Base-by-base conservation (phyloP, 2,797 vertebrate species). In the Anas flavirostris region DNA sequence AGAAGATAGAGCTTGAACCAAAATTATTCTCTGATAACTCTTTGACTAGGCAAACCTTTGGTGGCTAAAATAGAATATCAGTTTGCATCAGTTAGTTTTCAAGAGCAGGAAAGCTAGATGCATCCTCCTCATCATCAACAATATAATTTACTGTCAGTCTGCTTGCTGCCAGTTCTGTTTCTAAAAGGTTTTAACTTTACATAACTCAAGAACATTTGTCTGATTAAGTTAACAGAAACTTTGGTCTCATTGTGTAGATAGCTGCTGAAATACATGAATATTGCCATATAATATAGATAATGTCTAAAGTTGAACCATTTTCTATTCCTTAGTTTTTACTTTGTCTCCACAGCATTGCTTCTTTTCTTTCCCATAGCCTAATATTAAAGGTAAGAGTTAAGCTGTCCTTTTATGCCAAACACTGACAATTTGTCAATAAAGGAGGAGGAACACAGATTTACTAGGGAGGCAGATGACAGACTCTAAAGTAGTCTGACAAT, bases 181-280 rank as follows among this genome's bases (percentile, higher is more conserved):
- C 31, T 86, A 76, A 46, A 39, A 91, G 37, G 60, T 87, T 86
- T 95, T 70, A n/a, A 94, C 84, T 86, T 93, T 72, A 77, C 2
- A 35, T 52, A 87, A 88, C 50, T 48, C 59, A 16, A 59, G 72
- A 89, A 82, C 35, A 33, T 78, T 80, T 69, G 22, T 28, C 72
- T 66, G 74, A 56, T 94, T 70, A 88, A 33, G 74, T 86, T 92
- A 94, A 82, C 7, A 82, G 35, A 83, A 53, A 53, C 15, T 93
- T 78, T 28, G 18, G 86, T 94, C 93, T 95, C 67, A 62, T 16
- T 73, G 14, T 33, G 39, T n/a, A 75, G 22, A 21, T 56, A 55
- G 79, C n/a, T 66, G 69, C 7, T 82, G 56, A 69, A 77, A 37
- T 44, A 60, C 9, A 10, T 48, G 19, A 52, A 74, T 74, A 58